Evolutionary conservation across 2,797 vertebrate species (phyloP), one percentile per base, ranked within the genome.

Genomic region (Siniperca obscura): DNA sequence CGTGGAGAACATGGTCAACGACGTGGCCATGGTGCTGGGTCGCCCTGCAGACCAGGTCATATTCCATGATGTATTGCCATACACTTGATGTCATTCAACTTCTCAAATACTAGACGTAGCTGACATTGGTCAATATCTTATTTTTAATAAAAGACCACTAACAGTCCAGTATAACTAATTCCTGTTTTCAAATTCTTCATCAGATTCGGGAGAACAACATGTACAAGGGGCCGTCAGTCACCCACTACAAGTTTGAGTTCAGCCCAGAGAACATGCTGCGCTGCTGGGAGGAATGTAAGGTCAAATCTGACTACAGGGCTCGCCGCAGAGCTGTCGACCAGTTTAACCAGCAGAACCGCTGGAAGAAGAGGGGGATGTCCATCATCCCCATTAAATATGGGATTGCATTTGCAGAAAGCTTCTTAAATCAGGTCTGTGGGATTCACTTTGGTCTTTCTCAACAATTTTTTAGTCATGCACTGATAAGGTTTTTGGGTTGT

Each of bases 181-280:
- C 34, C 38, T 5, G 3, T 46, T 74, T 61, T 59, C 0, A 0
- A 38, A 25, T 71, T 25, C 27, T 13, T 68, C 7, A 0, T 65
- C 93, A 98, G 98, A 83, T 98, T 57, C 95, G 95, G 36, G 96
- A 98, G 94, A 93, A 95, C 80, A 98, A 98, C 92, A 96, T 98
- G 96, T 98, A 98, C 92, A 95, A 87, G 60, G 95, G 94, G 14
- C 0, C 92, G 84, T 88, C 95, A 0, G 68, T 94, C 75, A 97
- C 96, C 1, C 95, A 94, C 91, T 97, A 95, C 93, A 96, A 96
- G 88, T 92, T 96, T 69, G 86, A 93, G 8, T 95, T 98, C 91
- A 95, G 91, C 86, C 92, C 97, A 0, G 92, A 96, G 67, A 95
- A 96, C 80, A 78, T 98, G 85, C 78, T 86, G 68, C 94, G 85